Evolutionary conservation across 2,888 invertebrate species (phyloP).

Genomic region (Pollenia angustigena): DNA sequence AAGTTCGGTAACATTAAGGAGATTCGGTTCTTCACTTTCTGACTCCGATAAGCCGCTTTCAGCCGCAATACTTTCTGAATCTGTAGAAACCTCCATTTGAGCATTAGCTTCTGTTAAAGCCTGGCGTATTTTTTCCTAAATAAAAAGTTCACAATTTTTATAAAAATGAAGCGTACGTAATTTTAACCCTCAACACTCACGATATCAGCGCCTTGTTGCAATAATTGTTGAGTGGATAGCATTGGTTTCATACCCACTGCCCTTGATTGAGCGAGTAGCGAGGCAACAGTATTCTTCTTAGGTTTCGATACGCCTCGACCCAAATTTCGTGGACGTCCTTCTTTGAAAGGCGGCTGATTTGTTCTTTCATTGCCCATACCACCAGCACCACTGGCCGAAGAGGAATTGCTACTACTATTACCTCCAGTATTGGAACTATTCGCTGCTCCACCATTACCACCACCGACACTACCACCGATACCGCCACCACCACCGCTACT

Average conservation of each 20-base stretch:
- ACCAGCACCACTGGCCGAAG: constrained; percentile 66
- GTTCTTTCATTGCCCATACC: constrained; percentile 68
- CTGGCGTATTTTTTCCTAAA: constrained; percentile 86
- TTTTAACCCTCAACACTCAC: constrained; percentile 80
- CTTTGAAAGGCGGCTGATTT: constrained; percentile 85
- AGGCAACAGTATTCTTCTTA: constrained; percentile 96
- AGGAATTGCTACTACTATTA: constrained; percentile 72
- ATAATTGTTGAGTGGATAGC: constrained; percentile 89
- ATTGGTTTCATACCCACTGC: constrained; percentile 92
- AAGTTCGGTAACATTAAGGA: constrained; percentile 85
- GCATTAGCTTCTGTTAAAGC: constrained; percentile 85
- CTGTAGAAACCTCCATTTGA: constrained; percentile 86
- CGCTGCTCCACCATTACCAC: constrained; percentile 72
- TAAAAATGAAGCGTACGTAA: neutral
- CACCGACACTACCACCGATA: constrained; percentile 75
- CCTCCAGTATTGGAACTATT: constrained; percentile 74
- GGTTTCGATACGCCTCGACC: constrained; percentile 95
- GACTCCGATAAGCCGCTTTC: constrained; percentile 86
- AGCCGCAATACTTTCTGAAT: constrained; percentile 86
- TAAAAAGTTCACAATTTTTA: constrained; percentile 44
- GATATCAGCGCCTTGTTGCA: constrained; percentile 84
- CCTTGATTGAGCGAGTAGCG: constrained; percentile 93
- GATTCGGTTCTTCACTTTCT: constrained; percentile 86
- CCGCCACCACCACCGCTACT: constrained; percentile 74
- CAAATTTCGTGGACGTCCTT: constrained; percentile 92